Conservation (phyloP, 2,113 vertebrate species). For the Okapia johnstoni region DNA sequence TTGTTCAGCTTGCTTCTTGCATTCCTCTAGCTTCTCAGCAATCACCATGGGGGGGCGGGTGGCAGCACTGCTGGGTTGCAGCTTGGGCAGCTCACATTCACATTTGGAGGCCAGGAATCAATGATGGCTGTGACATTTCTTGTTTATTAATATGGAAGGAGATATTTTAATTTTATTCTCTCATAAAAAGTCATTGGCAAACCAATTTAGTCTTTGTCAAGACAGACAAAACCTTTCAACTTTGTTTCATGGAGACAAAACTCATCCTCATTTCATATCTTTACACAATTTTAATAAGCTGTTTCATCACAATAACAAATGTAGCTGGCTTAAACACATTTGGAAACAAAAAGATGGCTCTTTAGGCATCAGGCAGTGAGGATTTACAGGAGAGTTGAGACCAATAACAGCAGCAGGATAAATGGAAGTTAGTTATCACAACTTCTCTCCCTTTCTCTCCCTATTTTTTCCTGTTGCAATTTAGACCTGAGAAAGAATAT, state of each 20-base stretch:
- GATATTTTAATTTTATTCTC: background rate
- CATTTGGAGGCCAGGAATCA: background rate
- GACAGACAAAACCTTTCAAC: background rate
- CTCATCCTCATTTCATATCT: background rate
- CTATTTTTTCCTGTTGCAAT: background rate
- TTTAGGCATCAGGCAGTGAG: background rate
- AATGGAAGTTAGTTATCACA: background rate
- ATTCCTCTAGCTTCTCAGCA: background rate
- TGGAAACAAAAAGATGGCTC: background rate
- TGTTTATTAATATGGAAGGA: background rate
- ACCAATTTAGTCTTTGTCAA: background rate
- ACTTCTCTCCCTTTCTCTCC: background rate
- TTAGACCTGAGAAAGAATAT: background rate
- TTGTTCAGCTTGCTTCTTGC: background rate
- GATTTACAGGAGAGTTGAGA: background rate
- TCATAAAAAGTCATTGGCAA: background rate
- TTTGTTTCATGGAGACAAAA: background rate
- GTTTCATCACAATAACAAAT: background rate
- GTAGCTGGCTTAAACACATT: background rate
- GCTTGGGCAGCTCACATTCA: background rate
- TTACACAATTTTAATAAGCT: background rate
- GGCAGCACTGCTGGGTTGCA: background rate
- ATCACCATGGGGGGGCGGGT: background rate
- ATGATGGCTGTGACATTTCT: background rate
- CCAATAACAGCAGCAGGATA: background rate